A percentile compares a stretch with the other conserved stretches of the same genome.
Evolutionary conservation across 2,113 vertebrate species (phyloP).

Genomic region (Oxygymnocypris stewartii): DNA sequence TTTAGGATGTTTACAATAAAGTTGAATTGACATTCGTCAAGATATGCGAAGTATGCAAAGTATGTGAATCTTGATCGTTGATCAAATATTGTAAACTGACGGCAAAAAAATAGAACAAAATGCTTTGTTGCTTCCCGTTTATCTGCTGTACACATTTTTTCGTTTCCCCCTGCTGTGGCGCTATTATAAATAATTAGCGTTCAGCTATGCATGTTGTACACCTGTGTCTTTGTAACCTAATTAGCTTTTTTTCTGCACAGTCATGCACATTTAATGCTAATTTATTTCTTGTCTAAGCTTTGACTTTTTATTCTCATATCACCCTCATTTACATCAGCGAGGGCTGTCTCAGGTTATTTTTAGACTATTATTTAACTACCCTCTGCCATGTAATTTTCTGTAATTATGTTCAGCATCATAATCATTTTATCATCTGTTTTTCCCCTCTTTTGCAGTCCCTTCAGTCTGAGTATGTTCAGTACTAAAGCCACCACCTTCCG

Average conservation of each 20-base stretch:
- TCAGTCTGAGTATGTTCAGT: slow-evolving; percentile 89
- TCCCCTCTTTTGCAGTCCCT: slow-evolving; percentile 86
- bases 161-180: not conserved
- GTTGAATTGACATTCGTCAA: too few species aligned
- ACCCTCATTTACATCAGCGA: not conserved
- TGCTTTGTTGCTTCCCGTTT: not conserved
- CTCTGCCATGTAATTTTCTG: slow-evolving; percentile 38
- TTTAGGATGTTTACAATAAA: too few species aligned
- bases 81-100: not conserved
- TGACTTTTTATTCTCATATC: slow-evolving; percentile 9
- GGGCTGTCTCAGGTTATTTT: too few species aligned
- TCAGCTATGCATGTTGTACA: slow-evolving; percentile 41
- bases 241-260: not conserved
- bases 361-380: slow-evolving; percentile 31
- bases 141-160: not conserved
- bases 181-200: slow-evolving; percentile 19
- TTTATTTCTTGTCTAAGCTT: slow-evolving; percentile 18
- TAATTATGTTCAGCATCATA: slow-evolving; percentile 12
- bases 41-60: too few species aligned
- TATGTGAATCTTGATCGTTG: too few species aligned
- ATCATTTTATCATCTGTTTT: slow-evolving; percentile 37
- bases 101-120: not conserved
- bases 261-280: slow-evolving; percentile 38
- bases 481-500: slow-evolving; percentile 79
- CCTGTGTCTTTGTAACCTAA: slow-evolving; percentile 38